Base-by-base conservation (phyloP, 1,140 invertebrate genomes). In the Scaptomyza graminum region DNA sequence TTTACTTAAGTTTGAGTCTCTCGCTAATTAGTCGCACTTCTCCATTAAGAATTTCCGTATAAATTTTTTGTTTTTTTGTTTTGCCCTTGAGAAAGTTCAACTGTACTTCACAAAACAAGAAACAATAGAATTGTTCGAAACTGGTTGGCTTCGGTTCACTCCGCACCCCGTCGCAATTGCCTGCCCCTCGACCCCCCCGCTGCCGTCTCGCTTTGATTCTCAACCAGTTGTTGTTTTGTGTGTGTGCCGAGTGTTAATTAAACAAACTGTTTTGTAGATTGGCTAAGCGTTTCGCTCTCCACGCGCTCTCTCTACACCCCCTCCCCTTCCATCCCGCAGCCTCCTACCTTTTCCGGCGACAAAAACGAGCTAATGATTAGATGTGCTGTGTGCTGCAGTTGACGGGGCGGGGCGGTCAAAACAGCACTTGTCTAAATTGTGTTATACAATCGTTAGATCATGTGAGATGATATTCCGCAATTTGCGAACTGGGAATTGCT, bases 181-280 rank as follows among this genome's bases (percentile, higher is more conserved):
- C 11, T n/a, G 12, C 43, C 9, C 9, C 15, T 15, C 5, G n/a
- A n/a, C n/a, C n/a, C n/a, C n/a, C n/a, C n/a, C n/a, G n/a, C n/a
- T n/a, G n/a, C 3, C 2, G 4, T 5, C n/a, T 47, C 2, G 34
- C 13, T 22, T 22, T 49, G 8, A 34, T 8, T 34, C 31, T 34
- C 31, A 34, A 34, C 31, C 31, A 34, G 31, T 34, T 34, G 31
- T 8, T 34, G n/a, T n/a, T n/a, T n/a, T n/a, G n/a, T n/a, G n/a
- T n/a, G 31, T 34, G 31, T 49, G 47, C 13, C 18, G 43, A 55
- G 79, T 83, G 79, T 71, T 82, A 82, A 82, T 82, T 83, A 79
- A 83, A 79, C 71, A 57, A n/a, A n/a, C 74, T 78, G 65, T 82
- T 34, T 34, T 28, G 79, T 74, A 54, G 74, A 74, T 77, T 82